Conservation (phyloP, 1,140 invertebrate genomes). For the Penaeus chinensis region DNA sequence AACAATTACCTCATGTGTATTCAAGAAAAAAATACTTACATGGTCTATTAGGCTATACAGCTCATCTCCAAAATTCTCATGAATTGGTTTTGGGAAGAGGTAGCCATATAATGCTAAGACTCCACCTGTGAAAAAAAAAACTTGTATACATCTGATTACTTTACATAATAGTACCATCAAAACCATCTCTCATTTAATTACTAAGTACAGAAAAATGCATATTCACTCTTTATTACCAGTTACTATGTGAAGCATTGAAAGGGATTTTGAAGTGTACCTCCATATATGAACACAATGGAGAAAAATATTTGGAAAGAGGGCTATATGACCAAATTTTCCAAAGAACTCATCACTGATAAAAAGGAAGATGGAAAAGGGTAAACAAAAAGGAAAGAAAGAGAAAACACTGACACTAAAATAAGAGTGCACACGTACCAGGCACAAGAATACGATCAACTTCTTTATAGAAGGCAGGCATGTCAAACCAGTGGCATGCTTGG, state of each 20-base stretch:
- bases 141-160: neutral
- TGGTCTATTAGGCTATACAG: neutral
- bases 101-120: conserved; percentile 29
- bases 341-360: no score
- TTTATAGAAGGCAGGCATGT: conserved; percentile 69
- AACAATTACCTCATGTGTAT: no score
- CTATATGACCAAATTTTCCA: no score
- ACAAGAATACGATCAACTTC: conserved; percentile 69
- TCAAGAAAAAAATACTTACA: conserved; percentile 8
- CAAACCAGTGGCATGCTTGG: conserved; percentile 71
- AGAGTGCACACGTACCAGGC: conserved; percentile 59
- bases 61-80: conserved; percentile 11
- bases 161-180: neutral
- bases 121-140: conserved; percentile 5
- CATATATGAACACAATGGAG: no score
- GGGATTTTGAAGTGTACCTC: no score
- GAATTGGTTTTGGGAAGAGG: conserved; percentile 10
- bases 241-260: no score
- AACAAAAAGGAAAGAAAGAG: no score
- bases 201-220: no score
- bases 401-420: no score
- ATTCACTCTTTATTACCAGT: no score
- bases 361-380: no score
- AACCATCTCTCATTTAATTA: neutral
- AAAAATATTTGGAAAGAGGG: no score